These are phyloP conservation scores for Melanerpes aurifrons DNA, from an alignment of 2,113 vertebrate species.

Conservation along the genomic window DNA sequence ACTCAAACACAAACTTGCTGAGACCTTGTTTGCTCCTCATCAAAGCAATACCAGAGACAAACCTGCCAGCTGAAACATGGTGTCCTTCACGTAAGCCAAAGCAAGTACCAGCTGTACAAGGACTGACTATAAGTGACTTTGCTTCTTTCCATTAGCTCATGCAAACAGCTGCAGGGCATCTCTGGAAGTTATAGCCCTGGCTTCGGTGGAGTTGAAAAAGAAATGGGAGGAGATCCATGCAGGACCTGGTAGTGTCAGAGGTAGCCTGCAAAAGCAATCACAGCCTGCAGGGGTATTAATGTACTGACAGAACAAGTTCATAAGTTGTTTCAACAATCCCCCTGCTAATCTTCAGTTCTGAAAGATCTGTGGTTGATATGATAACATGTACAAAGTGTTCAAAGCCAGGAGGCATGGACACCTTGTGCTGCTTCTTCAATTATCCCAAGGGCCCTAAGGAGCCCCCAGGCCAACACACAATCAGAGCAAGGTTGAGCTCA, in stretches of 20 bases:
- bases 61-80: background rate
- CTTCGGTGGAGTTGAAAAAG: background rate
- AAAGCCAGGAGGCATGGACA: background rate
- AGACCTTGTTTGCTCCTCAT: background rate
- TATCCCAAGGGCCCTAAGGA: background rate
- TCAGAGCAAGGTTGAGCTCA: background rate
- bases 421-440: background rate
- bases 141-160: background rate
- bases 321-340: background rate
- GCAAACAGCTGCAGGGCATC: accelerated
- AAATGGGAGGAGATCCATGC: accelerated
- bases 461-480: accelerated
- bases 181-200: background rate
- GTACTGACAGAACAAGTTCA: background rate
- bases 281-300: background rate
- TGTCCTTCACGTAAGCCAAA: background rate
- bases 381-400: background rate
- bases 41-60: background rate
- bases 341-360: background rate
- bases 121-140: background rate
- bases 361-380: background rate
- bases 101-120: background rate
- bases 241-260: background rate
- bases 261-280: background rate
- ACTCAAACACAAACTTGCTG: background rate